phyloP scores from a whole-genome alignment of 1,140 invertebrate genomes.

The Drosophila equinoxialis region DNA sequence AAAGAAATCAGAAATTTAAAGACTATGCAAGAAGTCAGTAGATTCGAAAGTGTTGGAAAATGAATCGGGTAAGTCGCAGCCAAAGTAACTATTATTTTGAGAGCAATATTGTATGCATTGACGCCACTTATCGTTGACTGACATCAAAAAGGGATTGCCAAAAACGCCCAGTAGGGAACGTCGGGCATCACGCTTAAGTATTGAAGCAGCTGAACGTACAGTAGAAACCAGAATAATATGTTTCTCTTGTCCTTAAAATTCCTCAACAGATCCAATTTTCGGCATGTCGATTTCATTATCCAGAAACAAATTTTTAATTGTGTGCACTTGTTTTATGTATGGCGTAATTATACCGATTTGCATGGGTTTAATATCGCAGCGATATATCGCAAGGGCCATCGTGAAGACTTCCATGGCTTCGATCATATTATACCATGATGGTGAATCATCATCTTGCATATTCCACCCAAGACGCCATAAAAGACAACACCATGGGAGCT shows the following conservation, averaged over 20 bases:
- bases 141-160: conserved; percentile 91
- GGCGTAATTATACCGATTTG: conserved; percentile 97
- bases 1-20: no score
- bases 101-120: conserved; percentile 87
- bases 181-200: conserved; percentile 84
- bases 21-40: no score
- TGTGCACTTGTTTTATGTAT: no score
- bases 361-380: conserved; percentile 85
- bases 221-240: conserved; percentile 93
- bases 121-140: conserved; percentile 88
- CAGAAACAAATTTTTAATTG: conserved; percentile 61
- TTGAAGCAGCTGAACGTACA: conserved; percentile 87
- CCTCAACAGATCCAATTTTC: conserved; percentile 96
- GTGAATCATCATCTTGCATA: conserved; percentile 88
- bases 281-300: conserved; percentile 87
- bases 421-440: conserved; percentile 94
- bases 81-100: conserved; percentile 86
- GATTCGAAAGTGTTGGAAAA: neutral
- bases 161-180: conserved; percentile 91
- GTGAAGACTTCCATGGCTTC: conserved; percentile 88
- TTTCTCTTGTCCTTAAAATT: conserved; percentile 97
- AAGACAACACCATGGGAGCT: conserved; percentile 90
- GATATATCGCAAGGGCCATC: conserved; percentile 86
- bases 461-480: conserved; percentile 92
- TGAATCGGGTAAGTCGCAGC: conserved; percentile 85